phyloP scores from a whole-genome alignment of 2,797 vertebrate species.

The Enteromius afrohamiltoni region DNA sequence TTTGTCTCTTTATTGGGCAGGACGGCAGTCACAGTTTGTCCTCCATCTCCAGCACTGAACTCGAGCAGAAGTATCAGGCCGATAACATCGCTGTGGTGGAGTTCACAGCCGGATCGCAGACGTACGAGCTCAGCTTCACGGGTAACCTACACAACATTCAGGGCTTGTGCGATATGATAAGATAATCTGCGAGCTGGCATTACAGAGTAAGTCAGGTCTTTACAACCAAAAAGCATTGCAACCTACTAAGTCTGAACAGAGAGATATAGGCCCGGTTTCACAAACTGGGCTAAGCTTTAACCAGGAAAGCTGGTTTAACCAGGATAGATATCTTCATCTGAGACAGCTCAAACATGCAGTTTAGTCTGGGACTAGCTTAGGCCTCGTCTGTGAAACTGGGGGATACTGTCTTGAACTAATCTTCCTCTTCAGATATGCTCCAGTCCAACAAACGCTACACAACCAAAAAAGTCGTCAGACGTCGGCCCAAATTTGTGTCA shows the following conservation, averaged over 20 bases:
- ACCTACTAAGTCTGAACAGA: no score
- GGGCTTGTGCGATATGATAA: not conserved
- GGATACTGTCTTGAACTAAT: not conserved
- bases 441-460: constrained; percentile 72
- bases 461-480: constrained; percentile 70
- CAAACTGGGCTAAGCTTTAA: no score
- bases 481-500: constrained; percentile 74
- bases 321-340: no score
- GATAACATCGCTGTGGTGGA: constrained; percentile 66
- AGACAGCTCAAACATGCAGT: no score
- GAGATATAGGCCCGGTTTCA: no score
- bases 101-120: constrained; percentile 71
- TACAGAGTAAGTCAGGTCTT: no score
- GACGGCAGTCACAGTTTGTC: constrained; percentile 41
- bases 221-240: no score
- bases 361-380: no score
- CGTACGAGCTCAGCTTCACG: constrained; percentile 71
- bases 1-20: constrained; percentile 54
- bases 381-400: no score
- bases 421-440: constrained; percentile 73
- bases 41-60: constrained; percentile 63
- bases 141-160: constrained; percentile 58
- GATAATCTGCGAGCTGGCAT: not conserved
- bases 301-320: no score
- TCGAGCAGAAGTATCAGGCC: constrained; percentile 72